These are phyloP conservation scores for Macrotis lagotis DNA, from an alignment of 2,113 vertebrate genomes.

Conservation along the genomic window DNA sequence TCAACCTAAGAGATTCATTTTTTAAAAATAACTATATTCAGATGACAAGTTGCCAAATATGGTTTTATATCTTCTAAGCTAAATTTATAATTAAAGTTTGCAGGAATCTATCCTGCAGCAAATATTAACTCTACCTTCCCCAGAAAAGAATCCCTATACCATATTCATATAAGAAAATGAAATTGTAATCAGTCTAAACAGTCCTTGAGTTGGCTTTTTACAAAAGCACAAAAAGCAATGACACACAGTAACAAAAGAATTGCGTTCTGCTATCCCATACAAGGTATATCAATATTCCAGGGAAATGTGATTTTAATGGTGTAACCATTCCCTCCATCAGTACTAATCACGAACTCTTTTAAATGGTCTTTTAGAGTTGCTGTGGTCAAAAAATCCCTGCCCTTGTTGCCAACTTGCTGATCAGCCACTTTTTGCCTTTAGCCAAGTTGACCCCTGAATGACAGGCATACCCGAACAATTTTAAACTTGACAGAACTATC, in stretches of 20 bases:
- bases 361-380: not conserved
- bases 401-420: not conserved
- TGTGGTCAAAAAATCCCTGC: not conserved
- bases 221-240: not conserved
- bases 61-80: slow-evolving; percentile 71
- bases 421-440: not conserved
- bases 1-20: slow-evolving; percentile 71
- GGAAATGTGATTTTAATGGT: not conserved
- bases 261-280: not conserved
- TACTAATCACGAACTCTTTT: not conserved
- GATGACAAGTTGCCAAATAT: slow-evolving; percentile 72
- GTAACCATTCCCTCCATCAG: not conserved
- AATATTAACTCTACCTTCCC: slow-evolving; percentile 45
- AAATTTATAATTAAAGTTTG: slow-evolving; percentile 56
- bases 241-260: not conserved
- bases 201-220: not conserved
- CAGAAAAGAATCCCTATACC: slow-evolving; percentile 29
- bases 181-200: not conserved
- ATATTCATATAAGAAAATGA: not conserved
- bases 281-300: not conserved
- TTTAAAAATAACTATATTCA: slow-evolving; percentile 74
- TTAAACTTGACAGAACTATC: not conserved
- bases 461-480: not conserved
- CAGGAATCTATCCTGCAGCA: slow-evolving; percentile 59
- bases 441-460: not conserved